A percentile compares a stretch with the other conserved stretches of the same genome.
phyloP scores from a whole-genome alignment of 2,113 vertebrate species.

The Eptesicus fuscus region DNA sequence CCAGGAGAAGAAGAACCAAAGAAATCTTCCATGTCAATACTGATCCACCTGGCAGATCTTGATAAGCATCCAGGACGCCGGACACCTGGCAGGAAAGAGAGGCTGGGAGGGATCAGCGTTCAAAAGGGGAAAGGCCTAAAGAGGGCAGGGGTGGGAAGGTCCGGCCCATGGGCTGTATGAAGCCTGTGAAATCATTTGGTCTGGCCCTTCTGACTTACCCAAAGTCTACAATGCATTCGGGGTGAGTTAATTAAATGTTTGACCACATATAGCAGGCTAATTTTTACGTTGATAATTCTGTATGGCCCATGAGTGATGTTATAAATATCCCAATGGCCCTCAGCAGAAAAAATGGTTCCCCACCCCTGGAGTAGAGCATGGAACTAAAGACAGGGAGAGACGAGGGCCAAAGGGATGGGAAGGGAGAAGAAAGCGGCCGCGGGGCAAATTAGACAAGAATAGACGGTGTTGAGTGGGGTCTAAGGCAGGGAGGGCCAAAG shows the following conservation, averaged over 20 bases:
- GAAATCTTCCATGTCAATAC: constrained; percentile 58
- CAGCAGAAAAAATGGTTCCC: too few species aligned
- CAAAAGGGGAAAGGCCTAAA: too few species aligned
- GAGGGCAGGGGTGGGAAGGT: too few species aligned
- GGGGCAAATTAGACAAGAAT: background rate
- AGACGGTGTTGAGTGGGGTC: background rate
- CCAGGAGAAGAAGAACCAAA: constrained; percentile 51
- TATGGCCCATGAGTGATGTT: too few species aligned
- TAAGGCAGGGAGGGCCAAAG: background rate
- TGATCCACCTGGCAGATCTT: constrained; percentile 53
- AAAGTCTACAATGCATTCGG: too few species aligned
- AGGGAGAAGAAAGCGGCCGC: background rate
- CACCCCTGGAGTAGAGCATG: background rate
- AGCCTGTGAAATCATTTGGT: too few species aligned
- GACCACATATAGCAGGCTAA: too few species aligned
- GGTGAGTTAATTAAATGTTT: too few species aligned
- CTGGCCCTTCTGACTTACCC: too few species aligned
- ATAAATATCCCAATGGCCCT: too few species aligned
- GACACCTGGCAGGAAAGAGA: background rate
- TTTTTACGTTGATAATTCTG: too few species aligned
- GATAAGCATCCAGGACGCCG: constrained; percentile 12
- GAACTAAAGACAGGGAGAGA: background rate
- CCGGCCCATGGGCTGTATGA: too few species aligned
- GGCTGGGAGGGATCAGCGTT: background rate
- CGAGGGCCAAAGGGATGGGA: background rate